These are phyloP conservation scores for Cyprinus carpio DNA, from an alignment of 2,113 vertebrate species.

Conservation along the genomic window DNA sequence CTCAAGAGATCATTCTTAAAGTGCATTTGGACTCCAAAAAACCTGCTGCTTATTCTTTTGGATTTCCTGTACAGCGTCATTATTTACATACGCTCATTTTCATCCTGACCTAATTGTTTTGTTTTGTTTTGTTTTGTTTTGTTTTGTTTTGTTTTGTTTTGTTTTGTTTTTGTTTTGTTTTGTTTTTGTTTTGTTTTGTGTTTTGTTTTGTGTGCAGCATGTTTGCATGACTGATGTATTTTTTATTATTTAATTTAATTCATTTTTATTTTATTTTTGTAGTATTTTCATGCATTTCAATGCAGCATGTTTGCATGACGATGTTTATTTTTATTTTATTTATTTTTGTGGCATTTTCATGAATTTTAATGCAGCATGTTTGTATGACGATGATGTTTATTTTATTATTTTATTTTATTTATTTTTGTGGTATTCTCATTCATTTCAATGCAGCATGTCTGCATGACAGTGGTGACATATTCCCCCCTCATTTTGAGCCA, in stretches of 20 bases:
- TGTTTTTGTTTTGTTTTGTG: too few species aligned
- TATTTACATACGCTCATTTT: not conserved
- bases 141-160: not conserved
- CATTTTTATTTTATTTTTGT: not conserved
- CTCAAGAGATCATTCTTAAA: not conserved
- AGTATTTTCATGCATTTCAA: not conserved
- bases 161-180: too few species aligned
- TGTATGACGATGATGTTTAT: too few species aligned
- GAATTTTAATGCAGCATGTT: too few species aligned
- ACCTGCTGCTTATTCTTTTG: not conserved
- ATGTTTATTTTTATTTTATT: not conserved
- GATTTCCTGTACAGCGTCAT: not conserved
- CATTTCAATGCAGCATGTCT: too few species aligned
- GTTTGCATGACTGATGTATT: not conserved
- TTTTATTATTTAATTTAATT: not conserved
- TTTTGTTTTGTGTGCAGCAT: too few species aligned
- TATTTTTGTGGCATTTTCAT: too few species aligned
- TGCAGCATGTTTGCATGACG: not conserved
- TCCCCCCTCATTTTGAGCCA: not conserved
- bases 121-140: not conserved
- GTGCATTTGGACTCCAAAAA: not conserved
- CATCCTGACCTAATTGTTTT: not conserved
- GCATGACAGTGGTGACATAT: not conserved
- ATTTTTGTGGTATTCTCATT: too few species aligned
- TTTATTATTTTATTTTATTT: too few species aligned